Conservation (phyloP, 2,888 invertebrate genomes). For the Latrodectus elegans region DNA sequence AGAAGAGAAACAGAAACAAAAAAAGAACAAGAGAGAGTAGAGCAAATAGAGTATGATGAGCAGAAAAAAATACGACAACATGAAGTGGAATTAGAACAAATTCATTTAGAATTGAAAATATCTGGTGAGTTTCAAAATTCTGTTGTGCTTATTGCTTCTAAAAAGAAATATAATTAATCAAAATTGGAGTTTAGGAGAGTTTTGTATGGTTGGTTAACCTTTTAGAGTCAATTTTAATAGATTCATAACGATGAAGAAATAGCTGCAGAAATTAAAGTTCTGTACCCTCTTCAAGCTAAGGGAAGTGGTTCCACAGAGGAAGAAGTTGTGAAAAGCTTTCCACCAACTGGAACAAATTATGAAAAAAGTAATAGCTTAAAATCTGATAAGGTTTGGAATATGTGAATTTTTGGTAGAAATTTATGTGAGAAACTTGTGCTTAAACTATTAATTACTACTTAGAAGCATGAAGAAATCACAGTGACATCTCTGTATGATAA, state of each 20-base stretch:
- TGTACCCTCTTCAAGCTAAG: background rate
- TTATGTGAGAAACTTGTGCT: background rate
- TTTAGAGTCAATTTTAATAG: slow-evolving; percentile 66
- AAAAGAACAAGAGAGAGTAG: background rate
- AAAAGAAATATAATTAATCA: background rate
- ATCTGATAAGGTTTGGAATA: slow-evolving; percentile 8
- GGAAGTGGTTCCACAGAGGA: background rate
- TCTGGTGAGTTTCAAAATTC: background rate
- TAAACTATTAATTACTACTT: background rate
- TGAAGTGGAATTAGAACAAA: background rate
- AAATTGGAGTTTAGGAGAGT: background rate
- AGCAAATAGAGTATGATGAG: too few species aligned
- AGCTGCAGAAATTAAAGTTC: background rate
- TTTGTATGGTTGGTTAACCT: slow-evolving; percentile 22
- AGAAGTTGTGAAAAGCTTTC: background rate
- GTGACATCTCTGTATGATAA: slow-evolving; percentile 7
- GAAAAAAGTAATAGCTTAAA: background rate
- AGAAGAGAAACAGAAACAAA: background rate
- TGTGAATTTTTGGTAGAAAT: background rate
- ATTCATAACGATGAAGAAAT: slow-evolving; percentile 6
- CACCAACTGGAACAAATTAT: background rate
- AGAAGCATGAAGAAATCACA: background rate
- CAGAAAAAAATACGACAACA: background rate
- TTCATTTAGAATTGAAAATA: background rate
- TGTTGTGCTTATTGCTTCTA: background rate